Conservation (phyloP, 1,140 invertebrate species). For the Heliconius eleuchia region DNA sequence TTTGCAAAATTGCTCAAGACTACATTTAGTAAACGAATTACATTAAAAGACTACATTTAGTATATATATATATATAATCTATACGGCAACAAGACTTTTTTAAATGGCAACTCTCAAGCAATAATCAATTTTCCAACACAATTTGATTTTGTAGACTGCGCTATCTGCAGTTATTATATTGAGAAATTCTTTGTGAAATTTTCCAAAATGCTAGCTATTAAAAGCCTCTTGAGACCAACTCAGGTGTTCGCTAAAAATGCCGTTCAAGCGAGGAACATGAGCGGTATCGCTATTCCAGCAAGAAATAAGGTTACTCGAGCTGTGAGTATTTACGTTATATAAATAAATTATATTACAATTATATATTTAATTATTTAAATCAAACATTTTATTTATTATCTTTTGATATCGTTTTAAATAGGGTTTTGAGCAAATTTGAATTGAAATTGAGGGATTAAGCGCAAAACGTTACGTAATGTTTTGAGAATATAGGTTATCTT, state of each 20-base stretch:
- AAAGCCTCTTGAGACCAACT: constrained; percentile 57
- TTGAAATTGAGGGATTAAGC: not conserved
- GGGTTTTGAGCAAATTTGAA: not conserved
- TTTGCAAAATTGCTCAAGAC: too few species aligned
- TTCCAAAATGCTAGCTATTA: constrained; percentile 61
- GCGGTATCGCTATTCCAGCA: constrained; percentile 54
- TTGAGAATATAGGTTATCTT: constrained; percentile 35
- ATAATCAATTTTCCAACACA: not conserved
- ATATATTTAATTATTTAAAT: not conserved
- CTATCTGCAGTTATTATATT: not conserved
- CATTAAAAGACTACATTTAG: too few species aligned
- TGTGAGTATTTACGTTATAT: constrained; percentile 50
- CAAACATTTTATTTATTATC: not conserved
- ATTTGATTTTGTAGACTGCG: not conserved
- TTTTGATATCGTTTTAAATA: not conserved
- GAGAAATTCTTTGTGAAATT: constrained; percentile 9
- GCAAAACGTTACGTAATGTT: constrained; percentile 48
- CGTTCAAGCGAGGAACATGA: constrained; percentile 64
- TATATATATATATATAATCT: not conserved
- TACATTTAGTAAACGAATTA: not conserved
- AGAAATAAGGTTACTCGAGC: constrained; percentile 61
- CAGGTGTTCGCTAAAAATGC: constrained; percentile 59
- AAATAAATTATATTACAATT: not conserved
- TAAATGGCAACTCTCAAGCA: not conserved
- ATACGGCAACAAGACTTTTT: not conserved